A percentile compares a stretch with the other conserved stretches of the same genome.
phyloP scores from a whole-genome alignment of 1,140 invertebrate genomes.

The Panagrolaimus sp. region DNA sequence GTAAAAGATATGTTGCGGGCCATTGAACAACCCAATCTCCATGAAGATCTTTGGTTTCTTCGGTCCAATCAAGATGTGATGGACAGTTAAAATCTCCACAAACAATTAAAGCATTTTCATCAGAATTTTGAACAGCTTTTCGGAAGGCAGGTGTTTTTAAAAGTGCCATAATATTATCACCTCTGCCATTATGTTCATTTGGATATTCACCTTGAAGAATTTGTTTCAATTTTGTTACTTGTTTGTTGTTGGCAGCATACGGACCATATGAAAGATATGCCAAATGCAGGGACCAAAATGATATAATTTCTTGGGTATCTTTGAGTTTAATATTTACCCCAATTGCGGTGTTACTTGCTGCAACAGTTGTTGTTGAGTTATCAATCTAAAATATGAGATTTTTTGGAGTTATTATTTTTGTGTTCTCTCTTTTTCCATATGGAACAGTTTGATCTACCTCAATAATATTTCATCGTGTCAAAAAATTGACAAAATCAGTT shows the following conservation, averaged over 20 bases:
- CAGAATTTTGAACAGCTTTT: neutral
- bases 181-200: neutral
- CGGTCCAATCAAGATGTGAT: conserved; percentile 31
- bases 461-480: too few species aligned
- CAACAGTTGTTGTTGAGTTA: too few species aligned
- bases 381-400: too few species aligned
- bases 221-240: neutral
- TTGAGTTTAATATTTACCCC: neutral
- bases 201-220: neutral
- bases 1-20: conserved; percentile 30
- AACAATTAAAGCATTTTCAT: conserved; percentile 16
- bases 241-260: neutral
- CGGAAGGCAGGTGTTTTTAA: neutral
- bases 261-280: neutral
- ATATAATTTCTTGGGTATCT: neutral
- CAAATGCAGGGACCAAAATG: conserved; percentile 7
- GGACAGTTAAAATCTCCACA: conserved; percentile 33
- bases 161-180: neutral
- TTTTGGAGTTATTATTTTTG: too few species aligned
- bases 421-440: too few species aligned
- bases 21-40: conserved; percentile 38
- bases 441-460: too few species aligned
- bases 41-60: conserved; percentile 31
- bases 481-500: too few species aligned
- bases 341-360: neutral